Conservation (phyloP, 2,797 vertebrate species). For the Mormyrops attenuatus region DNA sequence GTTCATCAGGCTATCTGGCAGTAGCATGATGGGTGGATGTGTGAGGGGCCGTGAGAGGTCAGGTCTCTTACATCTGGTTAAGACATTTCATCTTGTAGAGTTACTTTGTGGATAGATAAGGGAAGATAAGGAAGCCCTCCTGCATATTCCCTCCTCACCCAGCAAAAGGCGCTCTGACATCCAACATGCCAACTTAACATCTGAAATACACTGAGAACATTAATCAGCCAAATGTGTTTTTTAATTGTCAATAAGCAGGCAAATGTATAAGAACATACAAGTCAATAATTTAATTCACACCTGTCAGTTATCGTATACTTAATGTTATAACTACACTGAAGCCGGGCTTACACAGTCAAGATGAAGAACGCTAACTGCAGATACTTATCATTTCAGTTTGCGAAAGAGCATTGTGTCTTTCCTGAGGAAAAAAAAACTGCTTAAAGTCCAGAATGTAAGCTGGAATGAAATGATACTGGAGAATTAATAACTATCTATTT, state of each 20-base stretch:
- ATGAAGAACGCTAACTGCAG: not conserved
- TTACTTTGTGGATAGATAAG: not conserved
- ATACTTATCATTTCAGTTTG: not conserved
- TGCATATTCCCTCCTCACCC: not conserved
- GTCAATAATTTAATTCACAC: not conserved
- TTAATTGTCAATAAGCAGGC: not conserved
- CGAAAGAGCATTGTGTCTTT: not conserved
- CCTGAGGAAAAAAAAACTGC: not conserved
- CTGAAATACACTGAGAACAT: not conserved
- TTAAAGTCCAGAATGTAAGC: not conserved
- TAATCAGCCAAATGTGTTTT: not conserved
- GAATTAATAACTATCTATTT: not conserved
- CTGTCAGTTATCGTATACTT: not conserved
- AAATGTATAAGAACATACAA: not conserved
- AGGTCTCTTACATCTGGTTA: not conserved
- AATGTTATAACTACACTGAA: not conserved
- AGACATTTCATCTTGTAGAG: not conserved
- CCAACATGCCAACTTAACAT: not conserved
- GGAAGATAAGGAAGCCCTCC: not conserved
- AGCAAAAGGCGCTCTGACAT: not conserved
- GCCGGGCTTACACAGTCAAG: not conserved
- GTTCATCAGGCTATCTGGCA: not conserved
- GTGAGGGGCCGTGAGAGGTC: not conserved
- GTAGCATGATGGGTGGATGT: not conserved
- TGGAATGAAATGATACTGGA: not conserved